These are phyloP conservation scores for Stictocephala bisonia DNA, from an alignment of 2,888 invertebrate genomes.

Conservation along the genomic window DNA sequence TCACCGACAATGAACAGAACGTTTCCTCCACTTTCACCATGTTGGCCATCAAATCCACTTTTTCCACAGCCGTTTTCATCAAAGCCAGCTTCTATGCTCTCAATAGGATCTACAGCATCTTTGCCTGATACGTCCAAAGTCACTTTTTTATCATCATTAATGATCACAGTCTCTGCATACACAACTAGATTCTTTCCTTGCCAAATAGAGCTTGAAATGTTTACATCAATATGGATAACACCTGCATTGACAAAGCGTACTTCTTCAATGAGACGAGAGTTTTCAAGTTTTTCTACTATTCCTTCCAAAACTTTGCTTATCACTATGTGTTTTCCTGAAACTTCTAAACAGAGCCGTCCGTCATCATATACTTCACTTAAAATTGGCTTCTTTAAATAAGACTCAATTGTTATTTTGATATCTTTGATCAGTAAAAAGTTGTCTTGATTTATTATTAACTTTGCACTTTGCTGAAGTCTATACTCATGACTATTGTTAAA, in stretches of 20 bases:
- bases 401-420: neutral
- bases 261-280: slow-evolving; percentile 57
- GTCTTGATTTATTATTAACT: neutral
- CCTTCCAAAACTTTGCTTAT: slow-evolving; percentile 52
- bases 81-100: slow-evolving; percentile 50
- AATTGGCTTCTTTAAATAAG: slow-evolving; percentile 49
- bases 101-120: slow-evolving; percentile 41
- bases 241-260: slow-evolving; percentile 55
- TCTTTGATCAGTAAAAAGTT: neutral
- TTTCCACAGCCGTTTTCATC: slow-evolving; percentile 53
- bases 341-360: slow-evolving; percentile 53
- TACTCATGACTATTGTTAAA: no score
- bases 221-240: slow-evolving; percentile 53
- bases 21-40: slow-evolving; percentile 61
- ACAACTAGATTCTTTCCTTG: slow-evolving; percentile 56
- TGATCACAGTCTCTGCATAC: slow-evolving; percentile 53
- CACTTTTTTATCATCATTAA: slow-evolving; percentile 45
- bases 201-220: slow-evolving; percentile 53
- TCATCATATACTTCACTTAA: slow-evolving; percentile 47
- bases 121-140: slow-evolving; percentile 58
- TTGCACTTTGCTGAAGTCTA: neutral
- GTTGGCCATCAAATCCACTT: slow-evolving; percentile 56
- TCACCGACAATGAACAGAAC: slow-evolving; percentile 53
- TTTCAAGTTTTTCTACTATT: slow-evolving; percentile 18
- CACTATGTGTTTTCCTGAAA: slow-evolving; percentile 53